Conservation (phyloP, 2,113 vertebrate species). For the Rhinoderma darwinii region DNA sequence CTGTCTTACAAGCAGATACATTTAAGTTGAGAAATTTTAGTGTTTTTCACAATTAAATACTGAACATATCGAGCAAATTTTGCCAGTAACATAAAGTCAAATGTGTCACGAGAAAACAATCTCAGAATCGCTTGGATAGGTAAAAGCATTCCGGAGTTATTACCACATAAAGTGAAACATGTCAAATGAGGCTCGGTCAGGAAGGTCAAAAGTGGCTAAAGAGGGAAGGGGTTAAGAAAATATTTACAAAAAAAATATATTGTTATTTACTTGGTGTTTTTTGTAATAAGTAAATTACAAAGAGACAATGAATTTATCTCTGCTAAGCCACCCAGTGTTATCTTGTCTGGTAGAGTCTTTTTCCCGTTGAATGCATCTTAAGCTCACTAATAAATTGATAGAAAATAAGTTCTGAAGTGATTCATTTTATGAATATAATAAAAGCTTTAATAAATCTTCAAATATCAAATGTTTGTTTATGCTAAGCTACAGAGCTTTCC, state of each 20-base stretch:
- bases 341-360: slow-evolving; percentile 30
- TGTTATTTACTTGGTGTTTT: slow-evolving; percentile 1
- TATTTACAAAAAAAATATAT: background rate
- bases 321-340: slow-evolving; percentile 36
- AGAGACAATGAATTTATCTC: slow-evolving; percentile 35
- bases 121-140: no score
- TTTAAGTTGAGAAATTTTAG: no score
- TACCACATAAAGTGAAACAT: no score
- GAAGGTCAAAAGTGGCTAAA: no score
- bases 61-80: no score
- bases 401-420: slow-evolving; percentile 53
- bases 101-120: no score
- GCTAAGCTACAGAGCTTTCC: slow-evolving; percentile 44
- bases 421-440: slow-evolving; percentile 60
- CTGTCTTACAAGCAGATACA: no score
- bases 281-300: slow-evolving; percentile 43
- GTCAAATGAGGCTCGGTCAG: no score
- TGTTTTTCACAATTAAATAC: no score
- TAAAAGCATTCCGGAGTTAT: no score
- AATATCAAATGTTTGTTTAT: slow-evolving; percentile 55
- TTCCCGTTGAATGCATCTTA: slow-evolving; percentile 37
- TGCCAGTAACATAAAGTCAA: no score
- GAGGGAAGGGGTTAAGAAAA: no score
- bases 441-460: slow-evolving; percentile 52
- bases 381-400: slow-evolving; percentile 59